Base-by-base conservation (phyloP, 1,140 invertebrate species). In the Carposina sasakii region DNA sequence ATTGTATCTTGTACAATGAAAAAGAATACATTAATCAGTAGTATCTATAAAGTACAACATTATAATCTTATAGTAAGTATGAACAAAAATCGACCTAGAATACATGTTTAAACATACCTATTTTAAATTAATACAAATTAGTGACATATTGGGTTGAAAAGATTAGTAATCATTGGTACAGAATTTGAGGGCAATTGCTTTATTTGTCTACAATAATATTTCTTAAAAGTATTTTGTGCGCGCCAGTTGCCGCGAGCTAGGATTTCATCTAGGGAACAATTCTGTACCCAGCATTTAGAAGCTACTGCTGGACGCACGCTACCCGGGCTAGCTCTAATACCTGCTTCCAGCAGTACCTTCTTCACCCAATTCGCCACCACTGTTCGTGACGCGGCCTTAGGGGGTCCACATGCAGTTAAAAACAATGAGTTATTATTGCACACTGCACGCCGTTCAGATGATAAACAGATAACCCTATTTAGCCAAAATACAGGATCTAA, bases 231-330 rank as follows among this genome's bases (percentile, higher is more conserved):
- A n/a, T 57, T 53, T 8, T 26, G 46, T 22, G 54, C 61, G 22
- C 33, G 44, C 63, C 63, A 66, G 28, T 69, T 69, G 15, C 56
- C 63, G 16, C 52, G 48, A 3, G 39, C 26, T 24, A 69, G 31
- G 40, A 66, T 61, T n/a, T 66, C 60, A 40, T 66, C 63, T 1
- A 5, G 47, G 28, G 22, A 24, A n/a, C n/a, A 37, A 33, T 60
- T 56, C n/a, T 56, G 19, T 2, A 54, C 8, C 48, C 56, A 66
- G 24, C 37, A 54, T 39, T 53, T 54, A 0, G 60, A 61, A 6
- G 55, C 59, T 1, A 67, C 64, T 33, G 60, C 63, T 0, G 60
- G 52, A 1, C 67, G 34, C 0, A 58, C 24, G 26, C 58, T 66
- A 23, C 67, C 67, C 3, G 63, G 47, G 15, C 51, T 37, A 10